Base-by-base conservation (phyloP, 1,140 invertebrate genomes). In the Luehdorfia chinensis region DNA sequence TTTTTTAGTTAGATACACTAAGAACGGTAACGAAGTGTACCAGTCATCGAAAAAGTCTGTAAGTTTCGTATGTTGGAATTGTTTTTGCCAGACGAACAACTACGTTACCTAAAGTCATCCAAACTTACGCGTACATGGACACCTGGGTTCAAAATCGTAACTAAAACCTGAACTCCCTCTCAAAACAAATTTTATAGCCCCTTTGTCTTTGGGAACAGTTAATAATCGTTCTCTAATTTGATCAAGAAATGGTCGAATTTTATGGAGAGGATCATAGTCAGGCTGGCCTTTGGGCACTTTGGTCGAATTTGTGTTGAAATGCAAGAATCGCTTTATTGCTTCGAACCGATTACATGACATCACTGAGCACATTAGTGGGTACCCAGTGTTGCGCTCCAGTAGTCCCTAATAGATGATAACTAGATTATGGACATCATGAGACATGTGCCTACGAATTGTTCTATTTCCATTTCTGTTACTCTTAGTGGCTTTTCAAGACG, bases 281-380 rank as follows among this genome's bases (percentile, higher is more conserved):
- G 14, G 9, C 8, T 33, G 39, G n/a, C 25, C 27, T 44, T 44
- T 44, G 6, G 39, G 39, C 1, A 44, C 13, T 30, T 44, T 2
- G 11, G 14, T 44, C 1, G 39, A 44, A 28, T 44, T 44, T 7
- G 25, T 21, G 14, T 44, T 44, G 25, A 44, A 44, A 44, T 44
- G 39, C 3, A 44, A 12, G 13, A 27, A 44, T 7, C 27, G 39
- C 15, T 44, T 44, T 13, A 44, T 44, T 16, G 25, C 27, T 28
- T 44, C 39, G 12, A 13, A 44, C 2, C 39, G 27, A 12, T 28
- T 44, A 44, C 39, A 44, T 2, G 39, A 28, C 39, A 44, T 44
- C 14, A 44, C 13, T 28, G 19, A 6, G 19, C 6, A 18, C 2
- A 44, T 21, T 44, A 27, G 25, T 4, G 25, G 39, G 27, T 44